Base-by-base conservation (phyloP, 2,888 invertebrate genomes). In the Dicyrtoma fusca region DNA sequence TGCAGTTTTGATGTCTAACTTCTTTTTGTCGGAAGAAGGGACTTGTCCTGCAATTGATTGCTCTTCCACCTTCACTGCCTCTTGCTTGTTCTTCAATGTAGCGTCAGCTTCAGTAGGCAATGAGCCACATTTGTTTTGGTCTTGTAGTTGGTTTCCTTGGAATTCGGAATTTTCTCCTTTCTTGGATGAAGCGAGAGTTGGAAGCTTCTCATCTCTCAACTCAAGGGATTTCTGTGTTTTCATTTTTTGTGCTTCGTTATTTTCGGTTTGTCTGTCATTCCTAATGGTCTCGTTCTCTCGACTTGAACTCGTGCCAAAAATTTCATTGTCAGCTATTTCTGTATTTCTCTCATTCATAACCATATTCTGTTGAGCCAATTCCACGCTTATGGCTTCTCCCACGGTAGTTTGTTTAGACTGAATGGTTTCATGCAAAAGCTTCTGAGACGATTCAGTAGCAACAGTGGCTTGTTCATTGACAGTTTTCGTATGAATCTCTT, bases 261-360 rank as follows among this genome's bases (percentile, higher is more conserved):
- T 34, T 34, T 34, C 8, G 34, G 3, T 8, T 34, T 34, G 34
- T 8, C 8, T 34, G 34, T 34, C 34, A 34, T 34, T 8, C 34
- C 34, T 34, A 34, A 34, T 34, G 34, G 34, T 34, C 34, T 34
- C 4, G 8, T 11, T 59, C 14, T 13, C 19, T 59, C 26, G 26
- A 26, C 25, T 34, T 34, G 34, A 34, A 34, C 34, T 34, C 34
- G 5, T 59, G 59, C 26, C 59, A 59, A 59, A 25, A 25, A 26
- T 59, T 59, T 59, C 59, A 59, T 59, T 59, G 59, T 59, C 59
- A 59, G 34, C 59, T 59, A 59, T 59, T 59, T 59, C 26, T 4
- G 23, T 3, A 8, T 34, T 34, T 34, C 34, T 34, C 34, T 34
- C 34, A 34, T 34, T 34, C 34, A 34, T 34, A 34, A 5, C 34